Percentiles rank a stretch among this genome's conserved stretches.
These are phyloP conservation scores for Drosophila murphyi DNA, from an alignment of 1,140 invertebrate species.

Conservation along the genomic window DNA sequence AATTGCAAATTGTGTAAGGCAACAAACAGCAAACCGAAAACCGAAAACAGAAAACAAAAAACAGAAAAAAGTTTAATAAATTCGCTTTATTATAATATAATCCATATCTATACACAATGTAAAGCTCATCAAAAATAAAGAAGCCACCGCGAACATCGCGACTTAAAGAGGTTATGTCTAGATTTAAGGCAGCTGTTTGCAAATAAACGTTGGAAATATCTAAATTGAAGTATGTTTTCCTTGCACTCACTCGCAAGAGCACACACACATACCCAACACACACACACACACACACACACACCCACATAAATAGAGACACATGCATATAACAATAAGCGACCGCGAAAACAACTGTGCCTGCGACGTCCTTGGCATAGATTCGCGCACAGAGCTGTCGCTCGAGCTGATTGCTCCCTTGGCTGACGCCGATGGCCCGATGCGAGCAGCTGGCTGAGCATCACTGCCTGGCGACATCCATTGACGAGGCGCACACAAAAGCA, in stretches of 20 bases:
- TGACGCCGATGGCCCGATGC: slow-evolving; percentile 61
- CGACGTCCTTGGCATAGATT: slow-evolving; percentile 76
- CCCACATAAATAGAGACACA: not conserved
- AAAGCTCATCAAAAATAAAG: slow-evolving; percentile 26
- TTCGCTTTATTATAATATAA: slow-evolving; percentile 52
- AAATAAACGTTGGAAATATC: slow-evolving; percentile 74
- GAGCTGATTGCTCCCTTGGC: slow-evolving; percentile 71
- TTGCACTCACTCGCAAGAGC: slow-evolving; percentile 3
- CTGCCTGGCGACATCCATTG: slow-evolving; percentile 15
- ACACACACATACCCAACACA: slow-evolving; percentile 12
- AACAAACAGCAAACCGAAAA: slow-evolving; percentile 29
- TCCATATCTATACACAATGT: slow-evolving; percentile 37
- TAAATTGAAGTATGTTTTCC: slow-evolving; percentile 40
- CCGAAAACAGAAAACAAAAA: not conserved
- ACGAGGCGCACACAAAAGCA: slow-evolving; percentile 8
- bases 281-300: not conserved
- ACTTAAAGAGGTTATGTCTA: slow-evolving; percentile 66
- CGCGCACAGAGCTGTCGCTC: slow-evolving; percentile 32
- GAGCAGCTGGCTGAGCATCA: slow-evolving; percentile 40
- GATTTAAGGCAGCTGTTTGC: slow-evolving; percentile 73
- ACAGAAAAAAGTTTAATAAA: slow-evolving; percentile 36
- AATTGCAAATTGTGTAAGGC: slow-evolving; percentile 69
- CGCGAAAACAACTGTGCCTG: slow-evolving; percentile 61
- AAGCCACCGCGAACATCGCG: not conserved
- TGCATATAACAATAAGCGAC: slow-evolving; percentile 18